Evolutionary conservation across 2,888 invertebrate species (phyloP).

Genomic region (Drosophila bunnanda): DNA sequence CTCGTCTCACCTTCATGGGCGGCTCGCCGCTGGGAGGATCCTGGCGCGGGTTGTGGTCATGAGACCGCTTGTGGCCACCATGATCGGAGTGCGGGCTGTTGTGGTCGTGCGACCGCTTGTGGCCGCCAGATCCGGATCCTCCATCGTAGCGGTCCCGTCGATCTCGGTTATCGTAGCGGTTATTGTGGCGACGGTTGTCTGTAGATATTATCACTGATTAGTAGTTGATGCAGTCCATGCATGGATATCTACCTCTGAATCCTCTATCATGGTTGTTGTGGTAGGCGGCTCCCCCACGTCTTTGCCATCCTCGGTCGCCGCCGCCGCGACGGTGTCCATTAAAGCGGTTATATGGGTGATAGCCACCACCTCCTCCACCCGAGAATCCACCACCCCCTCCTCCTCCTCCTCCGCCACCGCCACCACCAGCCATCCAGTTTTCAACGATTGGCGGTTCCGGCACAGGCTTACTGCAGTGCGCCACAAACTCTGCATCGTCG

Average conservation of each 20-base stretch:
- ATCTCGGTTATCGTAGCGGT: slow-evolving; percentile 39
- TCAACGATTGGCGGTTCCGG: slow-evolving; percentile 87
- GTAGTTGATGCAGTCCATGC: too few relatives aligned
- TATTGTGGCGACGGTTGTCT: slow-evolving; percentile 58
- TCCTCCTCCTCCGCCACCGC: slow-evolving; percentile 42
- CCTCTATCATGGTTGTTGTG: slow-evolving; percentile 51
- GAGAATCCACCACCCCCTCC: slow-evolving; percentile 31
- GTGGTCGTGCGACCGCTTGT: slow-evolving; percentile 43
- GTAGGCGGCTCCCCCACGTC: slow-evolving; percentile 44
- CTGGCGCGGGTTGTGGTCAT: slow-evolving; percentile 39
- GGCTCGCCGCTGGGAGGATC: slow-evolving; percentile 42
- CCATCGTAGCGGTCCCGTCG: slow-evolving; percentile 27
- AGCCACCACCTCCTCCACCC: slow-evolving; percentile 49
- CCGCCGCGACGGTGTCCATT: slow-evolving; percentile 52
- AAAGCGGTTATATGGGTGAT: slow-evolving; percentile 46
- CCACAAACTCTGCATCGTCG: slow-evolving; percentile 87
- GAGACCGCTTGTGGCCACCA: slow-evolving; percentile 30
- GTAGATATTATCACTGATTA: background rate
- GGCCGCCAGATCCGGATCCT: slow-evolving; percentile 15
- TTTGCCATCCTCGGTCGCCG: slow-evolving; percentile 56
- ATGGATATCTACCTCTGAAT: slow-evolving; percentile 45
- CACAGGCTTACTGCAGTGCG: slow-evolving; percentile 82
- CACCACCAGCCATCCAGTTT: slow-evolving; percentile 84
- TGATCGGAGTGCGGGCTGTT: slow-evolving; percentile 40
- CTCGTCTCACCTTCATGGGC: slow-evolving; percentile 71